These are phyloP conservation scores for Erithacus rubecula DNA, from an alignment of 2,797 vertebrate genomes.

Conservation along the genomic window DNA sequence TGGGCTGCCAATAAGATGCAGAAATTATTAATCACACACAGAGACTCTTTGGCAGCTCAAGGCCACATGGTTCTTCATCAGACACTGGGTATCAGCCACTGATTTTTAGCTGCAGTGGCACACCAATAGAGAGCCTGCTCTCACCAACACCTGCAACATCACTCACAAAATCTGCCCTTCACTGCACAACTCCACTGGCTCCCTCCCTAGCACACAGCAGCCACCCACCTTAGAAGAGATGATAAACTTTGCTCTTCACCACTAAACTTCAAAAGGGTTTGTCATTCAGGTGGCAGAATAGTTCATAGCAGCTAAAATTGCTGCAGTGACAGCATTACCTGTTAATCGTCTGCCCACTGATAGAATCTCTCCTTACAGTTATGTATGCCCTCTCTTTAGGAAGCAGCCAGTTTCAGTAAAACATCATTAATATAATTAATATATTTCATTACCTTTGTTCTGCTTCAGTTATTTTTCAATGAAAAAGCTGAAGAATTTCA, in stretches of 20 bases:
- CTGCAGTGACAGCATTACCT: constrained; percentile 32
- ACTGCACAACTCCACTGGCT: not conserved
- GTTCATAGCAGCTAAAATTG: constrained; percentile 56
- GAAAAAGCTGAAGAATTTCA: constrained; percentile 60
- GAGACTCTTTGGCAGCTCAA: not conserved
- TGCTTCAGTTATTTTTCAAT: constrained; percentile 72
- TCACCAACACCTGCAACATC: not conserved
- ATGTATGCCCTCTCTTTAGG: constrained; percentile 49
- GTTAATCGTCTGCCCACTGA: constrained; percentile 41
- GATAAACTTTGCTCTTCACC: not conserved
- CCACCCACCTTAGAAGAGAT: not conserved
- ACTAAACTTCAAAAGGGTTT: not conserved
- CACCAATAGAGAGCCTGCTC: not conserved
- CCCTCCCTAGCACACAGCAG: not conserved
- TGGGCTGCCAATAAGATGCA: not conserved
- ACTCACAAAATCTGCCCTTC: not conserved
- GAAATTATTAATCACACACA: not conserved
- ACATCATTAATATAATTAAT: constrained; percentile 81
- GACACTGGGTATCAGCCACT: not conserved
- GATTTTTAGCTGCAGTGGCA: not conserved
- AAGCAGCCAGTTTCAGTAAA: constrained; percentile 73
- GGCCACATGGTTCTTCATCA: not conserved
- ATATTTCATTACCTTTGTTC: constrained; percentile 81
- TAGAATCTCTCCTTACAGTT: constrained; percentile 51
- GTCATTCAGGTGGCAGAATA: constrained; percentile 29